Percentiles rank a stretch among this genome's conserved stretches.
Evolutionary conservation across 2,888 invertebrate species (phyloP).

Genomic region (Dicyrtoma fusca): DNA sequence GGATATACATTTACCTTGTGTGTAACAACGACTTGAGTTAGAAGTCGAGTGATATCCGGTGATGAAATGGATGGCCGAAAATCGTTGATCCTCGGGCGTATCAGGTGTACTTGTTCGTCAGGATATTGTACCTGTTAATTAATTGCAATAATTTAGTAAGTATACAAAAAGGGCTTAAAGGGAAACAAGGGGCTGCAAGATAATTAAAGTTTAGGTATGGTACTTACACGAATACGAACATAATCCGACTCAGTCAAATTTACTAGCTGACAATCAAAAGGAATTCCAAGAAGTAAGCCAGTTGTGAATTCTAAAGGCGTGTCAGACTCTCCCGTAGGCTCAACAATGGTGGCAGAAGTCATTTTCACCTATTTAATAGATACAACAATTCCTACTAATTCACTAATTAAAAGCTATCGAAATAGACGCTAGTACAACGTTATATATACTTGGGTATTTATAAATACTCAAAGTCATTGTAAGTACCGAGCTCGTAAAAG

Average conservation of each 20-base stretch:
- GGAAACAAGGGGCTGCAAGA: background rate
- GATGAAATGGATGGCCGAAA: constrained; percentile 64
- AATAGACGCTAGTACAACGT: no score
- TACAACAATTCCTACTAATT: no score
- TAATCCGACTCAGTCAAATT: constrained; percentile 75
- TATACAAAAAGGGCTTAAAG: background rate
- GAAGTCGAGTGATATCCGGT: constrained; percentile 64
- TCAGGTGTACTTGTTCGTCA: constrained; percentile 83
- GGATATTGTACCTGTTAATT: constrained; percentile 73
- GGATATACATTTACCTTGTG: constrained; percentile 69
- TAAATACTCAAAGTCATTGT: no score
- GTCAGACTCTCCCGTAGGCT: constrained; percentile 81
- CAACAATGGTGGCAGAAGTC: constrained; percentile 78
- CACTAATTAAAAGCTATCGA: no score
- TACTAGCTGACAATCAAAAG: constrained; percentile 82
- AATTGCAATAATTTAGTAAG: no score
- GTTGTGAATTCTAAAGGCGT: constrained; percentile 88
- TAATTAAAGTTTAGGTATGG: background rate
- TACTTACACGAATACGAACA: constrained; percentile 77
- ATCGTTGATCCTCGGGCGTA: constrained; percentile 77
- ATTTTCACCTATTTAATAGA: constrained; percentile 79
- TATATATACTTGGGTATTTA: no score
- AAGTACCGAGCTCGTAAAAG: constrained; percentile 55
- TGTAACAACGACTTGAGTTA: constrained; percentile 85
- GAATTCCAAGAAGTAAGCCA: constrained; percentile 83